A percentile compares a stretch with the other conserved stretches of the same genome.
phyloP scores from a whole-genome alignment of 2,888 invertebrate species.

The Spisula subtruncata region DNA sequence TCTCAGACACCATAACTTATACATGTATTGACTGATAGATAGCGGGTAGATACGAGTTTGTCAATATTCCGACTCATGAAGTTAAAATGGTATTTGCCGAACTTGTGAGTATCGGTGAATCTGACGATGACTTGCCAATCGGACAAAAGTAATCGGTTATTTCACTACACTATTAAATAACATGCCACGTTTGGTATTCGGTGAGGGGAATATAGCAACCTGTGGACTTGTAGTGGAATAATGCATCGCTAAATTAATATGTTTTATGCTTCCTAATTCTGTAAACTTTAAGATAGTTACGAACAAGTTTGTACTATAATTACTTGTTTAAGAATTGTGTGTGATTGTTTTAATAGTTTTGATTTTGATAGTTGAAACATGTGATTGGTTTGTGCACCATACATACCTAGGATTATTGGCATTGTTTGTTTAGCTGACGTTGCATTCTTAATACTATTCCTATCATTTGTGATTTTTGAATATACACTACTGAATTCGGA shows the following conservation, averaged over 20 bases:
- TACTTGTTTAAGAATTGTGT: not conserved
- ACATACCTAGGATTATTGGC: not conserved
- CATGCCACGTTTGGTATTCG: conserved; percentile 7
- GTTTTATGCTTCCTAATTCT: not conserved
- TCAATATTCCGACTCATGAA: not conserved
- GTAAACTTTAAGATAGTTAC: not conserved
- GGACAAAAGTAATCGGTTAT: conserved; percentile 21
- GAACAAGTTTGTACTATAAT: not conserved
- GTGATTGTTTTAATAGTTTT: not conserved
- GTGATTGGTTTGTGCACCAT: not conserved
- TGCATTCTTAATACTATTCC: not conserved
- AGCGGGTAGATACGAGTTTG: not conserved
- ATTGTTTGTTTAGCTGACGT: not conserved
- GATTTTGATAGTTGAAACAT: too few relatives aligned
- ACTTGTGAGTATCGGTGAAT: not conserved
- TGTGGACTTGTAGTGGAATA: not conserved
- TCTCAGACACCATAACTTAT: not conserved
- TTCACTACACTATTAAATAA: conserved; percentile 10
- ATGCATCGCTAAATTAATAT: not conserved
- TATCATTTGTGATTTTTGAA: not conserved
- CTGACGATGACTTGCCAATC: conserved; percentile 23
- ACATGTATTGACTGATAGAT: conserved; percentile 12
- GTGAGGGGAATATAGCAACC: not conserved
- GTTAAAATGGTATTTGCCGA: conserved; percentile 21
- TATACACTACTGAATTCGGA: not conserved